Base-by-base conservation (phyloP, 2,888 invertebrate species). In the Microctonus brassicae region DNA sequence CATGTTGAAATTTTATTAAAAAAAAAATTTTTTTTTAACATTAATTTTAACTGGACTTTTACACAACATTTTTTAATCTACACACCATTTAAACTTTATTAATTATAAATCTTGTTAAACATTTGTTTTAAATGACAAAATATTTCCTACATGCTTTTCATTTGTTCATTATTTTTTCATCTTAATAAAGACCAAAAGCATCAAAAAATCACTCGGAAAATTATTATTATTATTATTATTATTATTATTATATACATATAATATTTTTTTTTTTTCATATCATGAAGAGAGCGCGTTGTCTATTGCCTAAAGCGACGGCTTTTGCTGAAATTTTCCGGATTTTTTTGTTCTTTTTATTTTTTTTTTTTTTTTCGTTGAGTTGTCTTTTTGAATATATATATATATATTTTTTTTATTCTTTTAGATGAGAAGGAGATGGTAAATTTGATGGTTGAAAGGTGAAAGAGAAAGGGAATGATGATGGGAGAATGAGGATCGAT, bases 401-500 rank as follows among this genome's bases (percentile, higher is more conserved):
- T n/a, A n/a, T n/a, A n/a, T n/a, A n/a, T n/a, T n/a, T n/a, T n/a
- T n/a, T n/a, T n/a, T n/a, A n/a, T n/a, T n/a, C n/a, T 53, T 24
- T 22, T 22, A 42, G 24, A 65, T 47, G 36, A 60, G 60, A 39
- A 34, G 26, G 17, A 39, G 39, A 55, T 1, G 20, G 26, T 24
- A 47, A 26, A 29, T 22, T 39, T 17, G 22, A 64, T n/a, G 42
- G 55, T 65, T 64, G 61, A 69, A 34, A 62, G 29, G 57, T 22
- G 26, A 47, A 69, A 20, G n/a, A 57, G 22, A 33, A 53, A 42
- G 53, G 33, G 65, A 42, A 3, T 29, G 29, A 29, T 29, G 7
- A 7, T 29, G n/a, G n/a, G 29, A 47, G 29, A 34, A 52, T 26
- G 47, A 57, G 68, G 61, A 68, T 68, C 68, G 68, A 68, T 61